Evolutionary conservation across 1,140 invertebrate genomes (phyloP).

Genomic region (Rhysida immarginata): DNA sequence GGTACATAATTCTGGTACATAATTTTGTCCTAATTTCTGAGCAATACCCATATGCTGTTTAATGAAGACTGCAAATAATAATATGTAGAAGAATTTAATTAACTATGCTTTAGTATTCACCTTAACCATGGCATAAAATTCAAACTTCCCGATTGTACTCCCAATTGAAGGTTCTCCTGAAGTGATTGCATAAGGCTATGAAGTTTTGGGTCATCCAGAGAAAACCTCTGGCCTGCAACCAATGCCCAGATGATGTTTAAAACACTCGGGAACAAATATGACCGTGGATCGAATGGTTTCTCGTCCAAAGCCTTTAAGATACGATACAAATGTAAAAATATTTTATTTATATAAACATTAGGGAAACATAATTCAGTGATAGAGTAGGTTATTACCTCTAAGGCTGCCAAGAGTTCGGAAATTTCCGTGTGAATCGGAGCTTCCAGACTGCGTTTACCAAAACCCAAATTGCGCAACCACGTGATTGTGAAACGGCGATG

Average conservation of each 20-base stretch:
- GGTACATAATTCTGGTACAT: background rate
- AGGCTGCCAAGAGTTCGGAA: background rate
- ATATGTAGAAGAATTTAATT: background rate
- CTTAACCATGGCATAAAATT: conserved; percentile 2
- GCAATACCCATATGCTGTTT: background rate
- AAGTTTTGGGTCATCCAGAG: background rate
- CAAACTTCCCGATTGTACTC: background rate
- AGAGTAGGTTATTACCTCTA: too few species aligned
- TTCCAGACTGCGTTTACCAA: background rate
- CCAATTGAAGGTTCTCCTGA: background rate
- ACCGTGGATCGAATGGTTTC: background rate
- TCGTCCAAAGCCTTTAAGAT: background rate
- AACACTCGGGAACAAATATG: background rate
- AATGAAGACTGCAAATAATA: background rate
- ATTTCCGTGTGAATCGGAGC: background rate
- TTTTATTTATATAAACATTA: too few species aligned
- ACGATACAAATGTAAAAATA: too few species aligned
- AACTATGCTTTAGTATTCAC: background rate
- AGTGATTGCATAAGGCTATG: background rate
- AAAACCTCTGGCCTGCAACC: background rate
- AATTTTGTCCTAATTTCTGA: background rate
- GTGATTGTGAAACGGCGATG: conserved; percentile 2
- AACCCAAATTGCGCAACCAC: background rate
- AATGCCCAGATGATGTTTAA: background rate
- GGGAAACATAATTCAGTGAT: too few species aligned